A percentile compares a stretch with the other conserved stretches of the same genome.
Evolutionary conservation across 2,797 vertebrate genomes (phyloP).

Genomic region (Lycodopsis pacificus): DNA sequence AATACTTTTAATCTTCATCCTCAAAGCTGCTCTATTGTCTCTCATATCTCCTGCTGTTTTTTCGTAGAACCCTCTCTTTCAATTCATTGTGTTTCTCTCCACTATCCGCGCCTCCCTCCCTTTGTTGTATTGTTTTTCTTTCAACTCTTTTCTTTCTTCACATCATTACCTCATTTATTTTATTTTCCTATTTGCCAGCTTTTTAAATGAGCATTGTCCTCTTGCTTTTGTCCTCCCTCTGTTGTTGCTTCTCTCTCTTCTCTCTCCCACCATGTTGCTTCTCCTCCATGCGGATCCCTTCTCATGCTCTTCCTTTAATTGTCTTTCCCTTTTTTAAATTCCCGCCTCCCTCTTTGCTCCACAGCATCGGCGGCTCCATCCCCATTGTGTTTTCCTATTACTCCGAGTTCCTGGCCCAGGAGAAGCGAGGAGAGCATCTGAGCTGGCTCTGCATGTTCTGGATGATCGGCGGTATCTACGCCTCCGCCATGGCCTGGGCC

Average conservation of each 20-base stretch:
- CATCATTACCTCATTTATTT: not conserved
- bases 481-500: slow-evolving; percentile 98
- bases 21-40: not conserved
- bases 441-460: slow-evolving; percentile 99
- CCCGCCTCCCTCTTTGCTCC: slow-evolving; percentile 10
- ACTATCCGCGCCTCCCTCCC: not conserved
- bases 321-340: not conserved
- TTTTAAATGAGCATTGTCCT: not conserved
- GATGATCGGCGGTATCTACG: slow-evolving; percentile 98
- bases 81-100: not conserved
- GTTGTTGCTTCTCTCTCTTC: not conserved
- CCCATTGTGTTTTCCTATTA: slow-evolving; percentile 98
- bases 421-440: slow-evolving; percentile 96
- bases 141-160: not conserved
- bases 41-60: not conserved
- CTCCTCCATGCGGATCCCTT: not conserved
- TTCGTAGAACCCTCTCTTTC: not conserved
- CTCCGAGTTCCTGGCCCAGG: slow-evolving; percentile 97
- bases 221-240: not conserved
- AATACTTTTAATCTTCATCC: slow-evolving; percentile 10
- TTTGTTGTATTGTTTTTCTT: not conserved
- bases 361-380: slow-evolving; percentile 95
- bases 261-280: slow-evolving; percentile 12
- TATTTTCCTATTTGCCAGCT: not conserved
- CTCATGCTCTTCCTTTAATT: slow-evolving; percentile 6